phyloP scores from a whole-genome alignment of 35 echinoderm and acorn worm species.

The Anneissia japonica region DNA sequence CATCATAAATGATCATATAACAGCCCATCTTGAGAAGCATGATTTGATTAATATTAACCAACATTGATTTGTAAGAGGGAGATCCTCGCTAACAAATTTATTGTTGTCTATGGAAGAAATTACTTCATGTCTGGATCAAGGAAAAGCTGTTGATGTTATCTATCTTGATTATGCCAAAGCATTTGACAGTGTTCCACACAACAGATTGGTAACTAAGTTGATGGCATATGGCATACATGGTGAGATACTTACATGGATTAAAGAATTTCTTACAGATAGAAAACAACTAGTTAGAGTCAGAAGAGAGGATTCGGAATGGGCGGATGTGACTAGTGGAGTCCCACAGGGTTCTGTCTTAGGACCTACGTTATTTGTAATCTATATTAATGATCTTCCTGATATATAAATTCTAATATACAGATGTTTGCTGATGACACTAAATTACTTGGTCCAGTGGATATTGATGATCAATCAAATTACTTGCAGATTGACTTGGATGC shows the following conservation, averaged over 20 bases:
- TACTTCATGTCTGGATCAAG: constrained; percentile 5
- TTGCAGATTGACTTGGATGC: constrained; percentile 32
- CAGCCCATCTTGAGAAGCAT: too few species aligned
- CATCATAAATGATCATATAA: too few species aligned
- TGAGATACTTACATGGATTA: constrained; percentile 31
- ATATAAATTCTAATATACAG: constrained; percentile 15
- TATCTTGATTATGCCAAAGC: constrained; percentile 40
- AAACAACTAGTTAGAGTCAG: constrained; percentile 26
- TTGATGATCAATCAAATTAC: not conserved
- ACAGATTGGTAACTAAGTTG: constrained; percentile 25
- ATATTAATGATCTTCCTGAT: constrained; percentile 40
- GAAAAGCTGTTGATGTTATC: constrained; percentile 11
- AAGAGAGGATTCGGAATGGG: constrained; percentile 21
- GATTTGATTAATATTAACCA: too few species aligned
- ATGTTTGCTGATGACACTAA: constrained; percentile 53
- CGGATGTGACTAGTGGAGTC: constrained; percentile 29
- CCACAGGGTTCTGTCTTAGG: constrained; percentile 39
- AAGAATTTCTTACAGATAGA: constrained; percentile 34
- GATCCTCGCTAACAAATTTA: too few species aligned
- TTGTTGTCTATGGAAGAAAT: constrained; percentile 29
- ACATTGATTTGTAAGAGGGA: too few species aligned
- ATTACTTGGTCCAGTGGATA: constrained; percentile 1
- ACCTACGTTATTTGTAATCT: constrained; percentile 29
- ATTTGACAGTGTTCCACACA: constrained; percentile 40
- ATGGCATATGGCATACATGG: constrained; percentile 39